These are phyloP conservation scores for Trichopria drosophilae DNA, from an alignment of 2,888 invertebrate genomes.

Conservation along the genomic window DNA sequence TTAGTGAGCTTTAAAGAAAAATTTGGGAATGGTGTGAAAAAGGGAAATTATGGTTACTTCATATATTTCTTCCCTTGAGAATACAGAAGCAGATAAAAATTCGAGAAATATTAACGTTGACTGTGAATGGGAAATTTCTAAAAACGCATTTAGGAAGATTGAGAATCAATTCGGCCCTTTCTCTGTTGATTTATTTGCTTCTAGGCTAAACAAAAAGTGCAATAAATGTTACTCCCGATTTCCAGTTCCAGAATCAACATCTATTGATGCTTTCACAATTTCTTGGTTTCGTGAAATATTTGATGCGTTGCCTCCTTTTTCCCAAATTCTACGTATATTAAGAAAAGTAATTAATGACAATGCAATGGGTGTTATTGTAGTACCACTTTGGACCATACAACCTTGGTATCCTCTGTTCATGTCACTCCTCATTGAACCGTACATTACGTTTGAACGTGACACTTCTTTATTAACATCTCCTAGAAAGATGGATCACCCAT, in stretches of 20 bases:
- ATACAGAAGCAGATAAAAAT: constrained; percentile 30
- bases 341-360: constrained; percentile 32
- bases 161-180: constrained; percentile 18
- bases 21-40: constrained; percentile 39
- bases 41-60: constrained; percentile 32
- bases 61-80: constrained; percentile 32
- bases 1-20: constrained; percentile 28
- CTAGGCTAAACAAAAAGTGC: constrained; percentile 34
- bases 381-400: constrained; percentile 31
- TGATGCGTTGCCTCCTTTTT: constrained; percentile 36
- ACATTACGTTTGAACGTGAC: constrained; percentile 18
- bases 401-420: constrained; percentile 33
- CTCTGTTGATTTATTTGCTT: constrained; percentile 33
- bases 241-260: constrained; percentile 24
- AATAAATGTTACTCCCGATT: constrained; percentile 30
- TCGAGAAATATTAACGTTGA: constrained; percentile 31
- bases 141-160: constrained; percentile 21
- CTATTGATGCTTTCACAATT: constrained; percentile 33
- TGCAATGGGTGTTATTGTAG: constrained; percentile 34
- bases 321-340: constrained; percentile 20
- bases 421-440: constrained; percentile 17
- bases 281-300: constrained; percentile 25
- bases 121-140: constrained; percentile 30
- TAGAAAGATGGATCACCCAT: no score
- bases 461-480: constrained; percentile 23